These are phyloP conservation scores for Microtus montanus DNA, from an alignment of 2,113 vertebrate genomes.

Conservation along the genomic window DNA sequence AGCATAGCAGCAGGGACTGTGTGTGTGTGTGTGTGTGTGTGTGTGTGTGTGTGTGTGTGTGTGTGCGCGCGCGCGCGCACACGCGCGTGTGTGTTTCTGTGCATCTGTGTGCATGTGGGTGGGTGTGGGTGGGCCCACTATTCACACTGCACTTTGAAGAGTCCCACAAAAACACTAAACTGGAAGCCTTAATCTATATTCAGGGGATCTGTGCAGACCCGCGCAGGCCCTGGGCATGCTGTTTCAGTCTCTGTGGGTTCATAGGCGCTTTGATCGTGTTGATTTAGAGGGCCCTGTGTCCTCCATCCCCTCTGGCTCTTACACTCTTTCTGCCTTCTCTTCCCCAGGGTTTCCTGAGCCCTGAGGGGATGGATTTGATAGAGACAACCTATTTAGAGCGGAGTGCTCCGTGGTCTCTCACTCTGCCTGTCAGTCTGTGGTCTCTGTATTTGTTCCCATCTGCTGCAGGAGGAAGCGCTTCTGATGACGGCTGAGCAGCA, in stretches of 20 bases:
- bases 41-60: background rate
- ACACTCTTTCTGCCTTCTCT: background rate
- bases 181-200: background rate
- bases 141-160: background rate
- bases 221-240: background rate
- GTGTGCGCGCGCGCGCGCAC: background rate
- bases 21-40: background rate
- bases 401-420: background rate
- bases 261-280: background rate
- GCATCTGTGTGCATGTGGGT: background rate
- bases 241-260: background rate
- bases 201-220: background rate
- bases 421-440: background rate
- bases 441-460: background rate
- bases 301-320: background rate
- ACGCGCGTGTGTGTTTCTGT: accelerated
- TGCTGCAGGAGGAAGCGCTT: background rate
- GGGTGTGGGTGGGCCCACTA: background rate
- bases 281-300: background rate
- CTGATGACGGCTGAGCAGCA: background rate
- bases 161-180: background rate
- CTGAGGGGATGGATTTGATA: background rate
- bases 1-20: background rate
- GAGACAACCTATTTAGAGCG: background rate
- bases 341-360: background rate